Percentiles rank a stretch among this genome's conserved stretches.
These are phyloP conservation scores for Myodes glareolus DNA, from an alignment of 2,113 vertebrate species.

Conservation along the genomic window DNA sequence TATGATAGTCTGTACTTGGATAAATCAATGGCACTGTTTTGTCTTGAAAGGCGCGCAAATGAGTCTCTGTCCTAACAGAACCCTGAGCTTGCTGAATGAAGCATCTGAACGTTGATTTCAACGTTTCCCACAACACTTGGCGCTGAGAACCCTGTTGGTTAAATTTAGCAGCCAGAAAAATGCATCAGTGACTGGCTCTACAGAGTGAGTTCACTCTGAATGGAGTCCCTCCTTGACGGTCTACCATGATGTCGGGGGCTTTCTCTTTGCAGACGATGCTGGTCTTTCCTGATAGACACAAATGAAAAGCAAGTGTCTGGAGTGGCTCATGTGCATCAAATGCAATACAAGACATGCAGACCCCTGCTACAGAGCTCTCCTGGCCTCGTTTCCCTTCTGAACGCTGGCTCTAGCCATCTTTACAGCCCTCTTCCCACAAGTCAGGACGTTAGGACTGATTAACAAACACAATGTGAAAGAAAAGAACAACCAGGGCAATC, in stretches of 20 bases:
- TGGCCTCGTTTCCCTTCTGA: background rate
- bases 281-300: background rate
- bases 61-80: conserved; percentile 47
- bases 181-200: conserved; percentile 23
- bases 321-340: background rate
- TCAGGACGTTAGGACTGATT: conserved; percentile 47
- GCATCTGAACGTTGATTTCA: conserved; percentile 28
- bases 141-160: background rate
- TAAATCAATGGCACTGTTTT: background rate
- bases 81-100: conserved; percentile 30
- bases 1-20: background rate
- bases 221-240: conserved; percentile 1
- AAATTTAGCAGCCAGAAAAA: conserved; percentile 62
- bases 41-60: background rate
- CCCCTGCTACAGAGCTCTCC: background rate
- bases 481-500: conserved; percentile 61
- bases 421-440: background rate
- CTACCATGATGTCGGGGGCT: background rate
- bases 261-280: background rate
- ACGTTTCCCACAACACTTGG: background rate
- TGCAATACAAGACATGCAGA: background rate
- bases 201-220: background rate
- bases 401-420: background rate
- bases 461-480: conserved; percentile 45
- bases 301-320: too few species aligned